Evolutionary conservation across 2,113 vertebrate species (phyloP).

Genomic region (Nothobranchius kuhntae): DNA sequence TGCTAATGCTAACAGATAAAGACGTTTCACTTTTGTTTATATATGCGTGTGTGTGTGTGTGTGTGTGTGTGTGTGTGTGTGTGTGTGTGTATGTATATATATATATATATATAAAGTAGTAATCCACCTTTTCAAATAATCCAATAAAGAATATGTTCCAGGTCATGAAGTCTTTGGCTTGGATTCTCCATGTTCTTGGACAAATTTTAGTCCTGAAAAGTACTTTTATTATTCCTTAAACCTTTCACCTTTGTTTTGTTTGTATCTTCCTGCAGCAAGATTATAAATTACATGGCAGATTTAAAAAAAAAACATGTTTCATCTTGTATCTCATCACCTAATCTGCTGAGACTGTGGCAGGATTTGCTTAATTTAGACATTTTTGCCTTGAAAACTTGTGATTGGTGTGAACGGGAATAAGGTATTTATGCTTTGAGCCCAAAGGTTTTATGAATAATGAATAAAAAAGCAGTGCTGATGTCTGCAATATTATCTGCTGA

Average conservation of each 20-base stretch:
- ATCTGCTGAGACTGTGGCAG: background rate
- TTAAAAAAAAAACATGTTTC: conserved; percentile 7
- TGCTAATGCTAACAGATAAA: too few species aligned
- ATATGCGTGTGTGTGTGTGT: too few species aligned
- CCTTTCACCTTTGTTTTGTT: conserved; percentile 35
- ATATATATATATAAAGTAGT: too few species aligned
- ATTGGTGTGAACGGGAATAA: conserved; percentile 1
- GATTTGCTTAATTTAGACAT: background rate
- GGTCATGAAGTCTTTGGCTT: conserved; percentile 24
- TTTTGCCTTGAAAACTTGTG: background rate
- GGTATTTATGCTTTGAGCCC: conserved; percentile 4
- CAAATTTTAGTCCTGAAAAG: conserved; percentile 39
- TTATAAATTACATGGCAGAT: conserved; percentile 22
- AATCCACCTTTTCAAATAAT: too few species aligned
- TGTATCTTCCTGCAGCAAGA: conserved; percentile 20
- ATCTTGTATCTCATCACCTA: background rate
- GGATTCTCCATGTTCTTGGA: conserved; percentile 3
- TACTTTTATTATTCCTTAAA: conserved; percentile 24
- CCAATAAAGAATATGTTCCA: too few species aligned
- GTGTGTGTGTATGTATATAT: too few species aligned
- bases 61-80: too few species aligned
- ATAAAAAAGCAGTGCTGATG: conserved; percentile 42
- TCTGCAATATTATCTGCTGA: conserved; percentile 15
- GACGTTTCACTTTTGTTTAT: too few species aligned
- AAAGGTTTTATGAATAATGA: conserved; percentile 42